Percentiles rank a stretch among this genome's conserved stretches.
Conservation (phyloP, 2,113 vertebrate species). For the Hassar affinis region DNA sequence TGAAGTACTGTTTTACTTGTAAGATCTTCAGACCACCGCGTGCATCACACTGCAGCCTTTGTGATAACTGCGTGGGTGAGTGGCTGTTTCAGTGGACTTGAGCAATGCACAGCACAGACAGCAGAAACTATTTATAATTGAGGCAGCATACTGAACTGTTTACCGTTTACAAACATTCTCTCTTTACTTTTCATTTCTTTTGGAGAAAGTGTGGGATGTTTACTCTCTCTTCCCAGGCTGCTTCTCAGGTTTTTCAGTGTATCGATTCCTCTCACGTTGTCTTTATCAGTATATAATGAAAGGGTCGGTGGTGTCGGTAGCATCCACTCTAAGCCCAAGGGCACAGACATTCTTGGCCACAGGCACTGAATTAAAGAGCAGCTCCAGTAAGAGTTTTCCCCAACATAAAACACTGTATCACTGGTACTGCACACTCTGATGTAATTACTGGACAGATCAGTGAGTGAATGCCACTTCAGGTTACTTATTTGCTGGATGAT, state of each 20-base stretch:
- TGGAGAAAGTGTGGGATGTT: neutral
- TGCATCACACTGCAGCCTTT: conserved; percentile 97
- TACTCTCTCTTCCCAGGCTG: neutral
- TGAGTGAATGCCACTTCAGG: neutral
- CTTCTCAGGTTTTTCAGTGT: neutral
- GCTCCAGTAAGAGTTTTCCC: neutral
- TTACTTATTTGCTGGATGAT: neutral
- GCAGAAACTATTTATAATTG: neutral
- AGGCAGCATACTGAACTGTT: neutral
- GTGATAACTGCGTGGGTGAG: conserved; percentile 98
- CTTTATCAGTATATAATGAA: neutral
- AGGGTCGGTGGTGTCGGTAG: neutral
- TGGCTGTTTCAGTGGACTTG: conserved; percentile 15
- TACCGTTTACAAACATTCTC: neutral
- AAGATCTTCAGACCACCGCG: conserved; percentile 97
- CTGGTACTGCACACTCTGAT: neutral
- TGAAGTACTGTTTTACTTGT: conserved; percentile 99
- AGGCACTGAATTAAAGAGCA: neutral
- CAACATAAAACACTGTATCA: neutral
- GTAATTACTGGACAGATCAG: neutral
- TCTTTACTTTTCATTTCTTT: neutral
- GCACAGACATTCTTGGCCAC: neutral
- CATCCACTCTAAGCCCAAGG: neutral
- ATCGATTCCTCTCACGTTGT: neutral
- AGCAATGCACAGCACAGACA: neutral